Conservation (phyloP, 2,888 invertebrate species). For the Helleia helle region DNA sequence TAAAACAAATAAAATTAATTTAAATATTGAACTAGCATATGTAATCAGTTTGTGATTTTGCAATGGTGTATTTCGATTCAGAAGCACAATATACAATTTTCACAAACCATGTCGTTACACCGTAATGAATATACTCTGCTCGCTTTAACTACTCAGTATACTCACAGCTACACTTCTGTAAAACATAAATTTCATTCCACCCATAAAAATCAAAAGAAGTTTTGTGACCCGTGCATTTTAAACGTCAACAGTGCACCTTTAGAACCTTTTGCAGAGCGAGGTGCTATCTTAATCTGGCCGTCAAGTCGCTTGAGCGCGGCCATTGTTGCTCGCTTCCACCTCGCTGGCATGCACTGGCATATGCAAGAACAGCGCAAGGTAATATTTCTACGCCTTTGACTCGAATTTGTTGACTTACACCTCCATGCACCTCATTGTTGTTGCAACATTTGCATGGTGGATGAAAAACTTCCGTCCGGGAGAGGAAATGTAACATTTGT, state of each 20-base stretch:
- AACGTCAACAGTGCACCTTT: conserved; percentile 19
- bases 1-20: no score
- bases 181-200: not conserved
- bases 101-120: no score
- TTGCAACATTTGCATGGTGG: conserved; percentile 7
- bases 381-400: conserved; percentile 52
- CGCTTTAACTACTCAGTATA: no score
- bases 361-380: conserved; percentile 30
- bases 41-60: no score
- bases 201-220: conserved; percentile 12
- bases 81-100: no score
- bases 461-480: no score
- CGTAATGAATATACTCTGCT: no score
- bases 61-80: no score
- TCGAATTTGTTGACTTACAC: conserved; percentile 29
- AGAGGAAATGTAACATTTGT: no score
- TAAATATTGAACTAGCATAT: no score
- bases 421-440: conserved; percentile 27
- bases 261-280: conserved; percentile 22
- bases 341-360: conserved; percentile 38
- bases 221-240: conserved; percentile 17
- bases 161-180: no score
- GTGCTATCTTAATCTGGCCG: conserved; percentile 58
- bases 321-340: conserved; percentile 46
- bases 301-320: conserved; percentile 35